phyloP scores from a whole-genome alignment of 2,888 invertebrate genomes.

The Eupithecia dodoneata region DNA sequence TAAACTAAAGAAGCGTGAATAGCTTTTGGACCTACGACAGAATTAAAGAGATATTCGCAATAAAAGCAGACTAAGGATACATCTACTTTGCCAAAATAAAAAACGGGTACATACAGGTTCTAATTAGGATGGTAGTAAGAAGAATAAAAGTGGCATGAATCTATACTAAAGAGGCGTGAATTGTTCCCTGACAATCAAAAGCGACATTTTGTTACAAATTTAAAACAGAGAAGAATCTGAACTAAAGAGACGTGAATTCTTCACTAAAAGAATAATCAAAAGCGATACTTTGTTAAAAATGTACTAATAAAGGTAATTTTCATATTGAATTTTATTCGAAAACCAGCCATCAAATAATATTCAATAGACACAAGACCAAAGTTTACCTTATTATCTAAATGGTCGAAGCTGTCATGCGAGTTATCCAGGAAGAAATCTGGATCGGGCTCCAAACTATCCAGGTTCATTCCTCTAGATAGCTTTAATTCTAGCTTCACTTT shows the following conservation, averaged over 20 bases:
- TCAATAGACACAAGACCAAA: neutral
- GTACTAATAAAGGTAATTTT: neutral
- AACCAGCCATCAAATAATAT: neutral
- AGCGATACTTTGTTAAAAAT: neutral
- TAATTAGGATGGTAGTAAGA: too few relatives aligned
- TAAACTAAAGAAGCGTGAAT: too few relatives aligned
- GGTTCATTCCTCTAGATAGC: conserved; percentile 6
- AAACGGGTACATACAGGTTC: too few relatives aligned
- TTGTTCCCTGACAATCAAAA: neutral
- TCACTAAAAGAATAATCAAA: neutral
- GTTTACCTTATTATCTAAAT: conserved; percentile 20
- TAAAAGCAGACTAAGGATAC: too few relatives aligned
- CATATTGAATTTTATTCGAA: neutral
- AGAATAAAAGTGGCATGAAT: neutral
- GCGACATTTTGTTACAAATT: neutral
- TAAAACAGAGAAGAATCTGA: neutral
- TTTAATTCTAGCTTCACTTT: conserved; percentile 13
- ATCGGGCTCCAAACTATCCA: conserved; percentile 36
- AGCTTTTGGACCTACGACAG: too few relatives aligned
- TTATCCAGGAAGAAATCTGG: conserved; percentile 25
- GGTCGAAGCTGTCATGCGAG: conserved; percentile 12
- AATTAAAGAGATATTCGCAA: too few relatives aligned
- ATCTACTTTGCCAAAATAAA: too few relatives aligned
- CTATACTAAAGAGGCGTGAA: neutral
- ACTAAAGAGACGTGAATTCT: neutral